A percentile compares a stretch with the other conserved stretches of the same genome.
These are phyloP conservation scores for Heteractis magnifica DNA, from an alignment of 92 coral and sea anemone species.

Conservation along the genomic window DNA sequence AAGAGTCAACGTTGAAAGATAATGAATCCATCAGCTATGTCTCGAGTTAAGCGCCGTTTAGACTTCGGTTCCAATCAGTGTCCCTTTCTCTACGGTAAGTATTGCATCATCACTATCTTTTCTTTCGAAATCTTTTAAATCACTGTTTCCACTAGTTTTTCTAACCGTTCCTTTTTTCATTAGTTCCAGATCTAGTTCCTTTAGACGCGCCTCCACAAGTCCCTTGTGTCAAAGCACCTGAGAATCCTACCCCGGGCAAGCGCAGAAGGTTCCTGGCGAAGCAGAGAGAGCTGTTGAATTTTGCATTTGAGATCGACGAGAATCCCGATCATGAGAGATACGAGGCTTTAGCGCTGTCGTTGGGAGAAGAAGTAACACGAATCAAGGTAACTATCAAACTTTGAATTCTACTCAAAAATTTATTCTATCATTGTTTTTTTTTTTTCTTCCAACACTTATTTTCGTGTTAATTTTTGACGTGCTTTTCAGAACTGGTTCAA, in stretches of 20 bases:
- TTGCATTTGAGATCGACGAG: conserved; percentile 18
- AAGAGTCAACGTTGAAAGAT: background rate
- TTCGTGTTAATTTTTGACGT: background rate
- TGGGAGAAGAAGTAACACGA: conserved; percentile 9
- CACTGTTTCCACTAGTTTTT: background rate
- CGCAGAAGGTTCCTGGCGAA: conserved; percentile 7
- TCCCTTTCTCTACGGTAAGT: conserved; percentile 10
- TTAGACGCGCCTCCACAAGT: background rate
- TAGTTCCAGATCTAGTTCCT: conserved; percentile 4
- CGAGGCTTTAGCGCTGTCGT: conserved; percentile 13
- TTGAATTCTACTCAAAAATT: background rate
- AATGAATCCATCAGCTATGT: background rate
- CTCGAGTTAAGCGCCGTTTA: background rate
- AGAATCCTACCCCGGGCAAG: background rate
- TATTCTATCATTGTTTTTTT: background rate
- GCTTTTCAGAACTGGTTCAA: conserved; percentile 29
- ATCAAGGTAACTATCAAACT: conserved; percentile 6
- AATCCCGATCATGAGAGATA: background rate
- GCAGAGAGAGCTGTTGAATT: conserved; percentile 15
- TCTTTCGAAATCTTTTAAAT: background rate
- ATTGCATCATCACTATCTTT: background rate
- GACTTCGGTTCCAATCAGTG: background rate
- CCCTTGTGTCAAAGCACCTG: background rate
- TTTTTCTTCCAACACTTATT: background rate
- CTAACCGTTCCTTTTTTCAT: background rate